Base-by-base conservation (phyloP, 2,888 invertebrate genomes). In the Proisotoma minuta region DNA sequence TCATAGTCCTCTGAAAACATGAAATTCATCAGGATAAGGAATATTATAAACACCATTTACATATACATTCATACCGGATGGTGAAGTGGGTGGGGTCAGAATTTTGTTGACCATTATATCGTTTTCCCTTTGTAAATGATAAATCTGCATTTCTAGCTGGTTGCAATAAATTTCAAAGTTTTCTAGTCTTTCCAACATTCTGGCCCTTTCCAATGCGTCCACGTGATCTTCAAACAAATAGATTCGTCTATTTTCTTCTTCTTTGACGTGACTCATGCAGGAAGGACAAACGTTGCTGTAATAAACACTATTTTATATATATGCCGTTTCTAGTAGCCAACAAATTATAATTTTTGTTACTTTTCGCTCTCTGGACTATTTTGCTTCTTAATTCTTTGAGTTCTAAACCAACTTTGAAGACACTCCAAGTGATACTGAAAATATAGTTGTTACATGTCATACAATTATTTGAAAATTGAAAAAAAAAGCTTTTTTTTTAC, bases 131-230 rank as follows among this genome's bases (percentile, higher is more conserved):
- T 50, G 54, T 2, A 68, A 40, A 23, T 65, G 68, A 15, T 68
- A 53, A 54, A 60, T 48, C 26, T 68, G 59, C 3, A 63, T 48
- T 58, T 65, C 65, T 24, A 68, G 28, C 28, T 68, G 65, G 18
- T 68, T 63, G 18, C 62, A 62, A 28, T 65, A 63, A 26, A 68
- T 68, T 48, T 68, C 65, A 20, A 68, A 51, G 23, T 65, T 68
- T 61, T 68, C 68, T 43, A 59, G 43, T 49, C 48, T 63, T 26
- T 65, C 68, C 23, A 62, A 47, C 12, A 61, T 48, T 40, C 53
- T 57, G 20, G 68, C 68, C 28, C 63, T 65, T 20, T 63, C 65
- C 28, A 68, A 49, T 1, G 65, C 63, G 29, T 65, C 68, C 0
- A 52, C 27, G 29, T 68, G 62, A 57, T 68, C 68, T 48, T 65